Conservation (phyloP, 2,113 vertebrate genomes). For the Ciconia boyciana region DNA sequence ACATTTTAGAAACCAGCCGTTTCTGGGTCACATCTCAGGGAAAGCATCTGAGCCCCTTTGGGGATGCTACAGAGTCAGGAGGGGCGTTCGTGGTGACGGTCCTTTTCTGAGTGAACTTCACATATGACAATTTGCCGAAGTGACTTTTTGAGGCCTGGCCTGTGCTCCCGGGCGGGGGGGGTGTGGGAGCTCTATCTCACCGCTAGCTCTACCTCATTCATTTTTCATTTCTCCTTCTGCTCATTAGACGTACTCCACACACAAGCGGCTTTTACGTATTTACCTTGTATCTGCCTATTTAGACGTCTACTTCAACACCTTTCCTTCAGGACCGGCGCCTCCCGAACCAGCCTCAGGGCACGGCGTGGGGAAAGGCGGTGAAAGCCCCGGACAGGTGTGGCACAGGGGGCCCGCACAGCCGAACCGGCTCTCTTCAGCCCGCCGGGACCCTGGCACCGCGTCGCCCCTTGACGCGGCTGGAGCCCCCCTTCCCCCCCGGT, state of each 20-base stretch:
- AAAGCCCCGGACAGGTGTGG: not conserved
- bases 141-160: not conserved
- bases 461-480: not conserved
- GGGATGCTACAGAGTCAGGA: too few relatives aligned
- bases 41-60: not conserved
- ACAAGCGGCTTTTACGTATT: not conserved
- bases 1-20: accelerated
- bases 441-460: not conserved
- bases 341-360: accelerated
- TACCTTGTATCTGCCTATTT: accelerated
- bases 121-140: accelerated
- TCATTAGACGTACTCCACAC: not conserved
- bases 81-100: too few relatives aligned
- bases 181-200: not conserved
- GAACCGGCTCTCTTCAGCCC: not conserved
- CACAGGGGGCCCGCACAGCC: not conserved
- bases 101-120: not conserved
- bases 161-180: not conserved
- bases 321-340: not conserved
- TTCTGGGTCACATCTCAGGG: not conserved
- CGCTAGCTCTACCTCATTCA: not conserved
- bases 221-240: not conserved
- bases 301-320: not conserved
- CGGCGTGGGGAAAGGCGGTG: not conserved
- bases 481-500: not conserved